These are phyloP conservation scores for Penaeus indicus DNA, from an alignment of 1,140 invertebrate species.

Conservation along the genomic window DNA sequence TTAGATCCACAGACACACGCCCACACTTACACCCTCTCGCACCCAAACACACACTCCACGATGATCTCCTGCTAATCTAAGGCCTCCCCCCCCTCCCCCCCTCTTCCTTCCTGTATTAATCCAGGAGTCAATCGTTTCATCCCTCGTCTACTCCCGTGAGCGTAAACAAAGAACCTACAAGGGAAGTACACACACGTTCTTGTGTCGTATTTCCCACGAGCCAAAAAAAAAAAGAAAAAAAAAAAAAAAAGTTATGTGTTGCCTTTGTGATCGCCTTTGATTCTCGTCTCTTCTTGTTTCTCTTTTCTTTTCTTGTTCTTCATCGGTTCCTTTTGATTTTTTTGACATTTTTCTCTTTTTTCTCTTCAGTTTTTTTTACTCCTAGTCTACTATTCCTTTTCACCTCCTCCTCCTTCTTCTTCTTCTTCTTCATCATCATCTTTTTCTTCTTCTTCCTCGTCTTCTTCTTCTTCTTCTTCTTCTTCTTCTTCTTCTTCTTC, in stretches of 20 bases:
- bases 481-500: constrained; percentile 63
- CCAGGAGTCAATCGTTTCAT: background rate
- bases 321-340: too few relatives aligned
- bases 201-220: background rate
- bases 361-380: too few relatives aligned
- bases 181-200: background rate
- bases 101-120: background rate
- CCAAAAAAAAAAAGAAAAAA: too few relatives aligned
- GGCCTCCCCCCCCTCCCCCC: background rate
- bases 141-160: too few relatives aligned
- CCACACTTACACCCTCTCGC: background rate
- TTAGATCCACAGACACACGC: background rate
- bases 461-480: background rate
- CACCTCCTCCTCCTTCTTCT: background rate
- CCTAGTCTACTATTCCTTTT: too few relatives aligned
- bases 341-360: too few relatives aligned
- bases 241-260: background rate
- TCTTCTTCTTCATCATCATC: background rate
- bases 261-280: background rate
- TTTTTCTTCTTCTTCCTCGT: background rate
- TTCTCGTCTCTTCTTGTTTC: constrained; percentile 31
- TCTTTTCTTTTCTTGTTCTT: background rate
- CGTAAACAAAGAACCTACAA: too few relatives aligned
- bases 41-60: background rate
- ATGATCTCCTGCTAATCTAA: too few relatives aligned